A percentile compares a stretch with the other conserved stretches of the same genome.
phyloP scores from a whole-genome alignment of 2,888 invertebrate genomes.

The Campaea margaritaria region DNA sequence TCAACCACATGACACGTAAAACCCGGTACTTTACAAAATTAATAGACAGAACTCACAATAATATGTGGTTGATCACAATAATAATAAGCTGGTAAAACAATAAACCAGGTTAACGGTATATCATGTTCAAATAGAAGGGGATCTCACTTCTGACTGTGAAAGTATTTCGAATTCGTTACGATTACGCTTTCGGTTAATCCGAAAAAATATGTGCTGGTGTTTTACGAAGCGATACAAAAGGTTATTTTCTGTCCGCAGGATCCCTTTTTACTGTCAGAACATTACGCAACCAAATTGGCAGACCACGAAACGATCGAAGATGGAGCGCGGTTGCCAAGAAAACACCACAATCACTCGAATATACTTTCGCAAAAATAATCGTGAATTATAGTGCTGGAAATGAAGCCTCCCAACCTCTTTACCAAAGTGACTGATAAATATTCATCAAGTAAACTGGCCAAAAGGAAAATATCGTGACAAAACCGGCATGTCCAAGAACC shows the following conservation, averaged over 20 bases:
- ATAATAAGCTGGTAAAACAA: no score
- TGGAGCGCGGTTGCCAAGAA: conserved; percentile 5
- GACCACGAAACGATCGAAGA: background rate
- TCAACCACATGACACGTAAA: no score
- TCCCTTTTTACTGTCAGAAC: background rate
- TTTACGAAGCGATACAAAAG: no score
- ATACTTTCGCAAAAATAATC: background rate
- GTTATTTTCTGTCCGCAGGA: conserved; percentile 1
- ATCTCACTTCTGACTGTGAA: no score
- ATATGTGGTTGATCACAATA: no score
- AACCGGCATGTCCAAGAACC: background rate
- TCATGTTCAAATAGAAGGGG: no score
- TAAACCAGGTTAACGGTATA: no score
- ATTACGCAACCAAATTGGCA: conserved; percentile 6
- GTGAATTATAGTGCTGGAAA: background rate
- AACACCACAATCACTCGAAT: background rate
- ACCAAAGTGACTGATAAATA: conserved; percentile 1
- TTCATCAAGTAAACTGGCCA: conserved; percentile 1
- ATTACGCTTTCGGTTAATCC: no score
- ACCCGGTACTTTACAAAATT: no score
- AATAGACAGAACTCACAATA: no score
- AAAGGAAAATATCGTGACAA: background rate
- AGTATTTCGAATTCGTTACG: no score
- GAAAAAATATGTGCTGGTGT: no score
- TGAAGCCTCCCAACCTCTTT: background rate